Evolutionary conservation across 2,797 vertebrate species (phyloP), one percentile per base, ranked within the genome.

Genomic region (Florisuga fusca): DNA sequence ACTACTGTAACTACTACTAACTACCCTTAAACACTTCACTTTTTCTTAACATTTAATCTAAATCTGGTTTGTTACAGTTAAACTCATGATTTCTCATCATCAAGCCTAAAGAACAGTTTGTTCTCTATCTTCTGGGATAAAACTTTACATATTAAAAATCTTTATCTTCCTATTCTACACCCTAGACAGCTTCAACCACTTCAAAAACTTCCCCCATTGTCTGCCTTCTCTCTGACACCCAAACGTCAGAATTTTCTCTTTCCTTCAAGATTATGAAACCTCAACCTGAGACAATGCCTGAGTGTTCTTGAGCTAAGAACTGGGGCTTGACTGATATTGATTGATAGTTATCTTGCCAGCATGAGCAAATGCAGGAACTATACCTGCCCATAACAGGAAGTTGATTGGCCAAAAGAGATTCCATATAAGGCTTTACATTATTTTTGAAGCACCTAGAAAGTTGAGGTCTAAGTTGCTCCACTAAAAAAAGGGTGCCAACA

Each of bases 381-480:
- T 14, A 31, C 10, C 36, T 61, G 55, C 26, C 17, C 8, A 0
- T 12, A 64, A 72, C 8, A 55, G 45, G 48, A 66, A 57, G 7
- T 12, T 58, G 26, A 55, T 13, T 13, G 46, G 31, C 14, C 34
- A 26, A 15, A 38, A 61, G 41, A 80, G 21, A 36, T 46, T 34
- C 8, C 43, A 9, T 1, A 0, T 1, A 50, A 54, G 18, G 31
- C 27, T 38, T 20, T 12, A 50, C 31, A 17, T 45, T 2, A n/a
- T 66, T 88, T 85, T 75, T 20, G 4, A 85, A 91, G 16, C 51
- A 54, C 19, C 21, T 54, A 58, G 15, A 27, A 26, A 15, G 17
- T 12, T 61, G 12, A 89, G n/a, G 51, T 72, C 25, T 57, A 34
- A 77, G 61, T 4, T 73, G 19, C 17, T 72, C 21, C 6, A n/a